Base-by-base conservation (phyloP, 2,113 vertebrate genomes). In the Micronisus gabar region DNA sequence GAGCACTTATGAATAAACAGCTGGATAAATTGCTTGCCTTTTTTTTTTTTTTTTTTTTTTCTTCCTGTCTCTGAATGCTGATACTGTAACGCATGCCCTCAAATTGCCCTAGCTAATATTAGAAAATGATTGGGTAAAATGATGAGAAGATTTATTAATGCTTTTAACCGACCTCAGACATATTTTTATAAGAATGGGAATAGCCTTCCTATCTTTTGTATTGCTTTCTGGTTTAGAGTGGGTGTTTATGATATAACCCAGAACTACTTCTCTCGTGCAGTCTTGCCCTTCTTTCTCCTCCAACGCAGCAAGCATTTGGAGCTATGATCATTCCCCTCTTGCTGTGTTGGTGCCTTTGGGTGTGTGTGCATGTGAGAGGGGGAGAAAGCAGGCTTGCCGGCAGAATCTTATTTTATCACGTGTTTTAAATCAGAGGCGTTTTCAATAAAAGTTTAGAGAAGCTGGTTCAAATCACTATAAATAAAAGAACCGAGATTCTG, bases 371-470 rank as follows among this genome's bases (percentile, higher is more conserved):
- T 11, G 13, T 27, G n/a, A 78, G 55, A 36, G 32, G 56, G 52
- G 52, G 41, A 75, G 23, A 85, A 76, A 59, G n/a, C 76, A 80
- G 68, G 10, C 47, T 74, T 92, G 25, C 59, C 15, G 2, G 67
- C 40, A 85, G 32, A n/a, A 67, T 45, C 45, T 83, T 76, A 53
- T 81, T 97, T 97, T 96, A 91, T 59, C n/a, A 50, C 1, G 2
- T 86, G 94, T 93, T 83, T 62, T 80, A 79, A 94, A 95, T 86
- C 21, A 53, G 81, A 70, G 70, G 38, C 4, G 0, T 89, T 96
- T 81, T 66, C 87, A 89, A 73, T 53, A 90, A 92, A 81, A 95
- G 87, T 96, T 95, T 96, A 25, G 63, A 66, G 73, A 75, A 90
- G 48, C 55, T 15, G 36, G 81, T 73, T 96, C 11, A 13, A 75